Evolutionary conservation across 2,888 invertebrate species (phyloP), one percentile per base, ranked within the genome.

Genomic region (Zygothrica quintamaculata): DNA sequence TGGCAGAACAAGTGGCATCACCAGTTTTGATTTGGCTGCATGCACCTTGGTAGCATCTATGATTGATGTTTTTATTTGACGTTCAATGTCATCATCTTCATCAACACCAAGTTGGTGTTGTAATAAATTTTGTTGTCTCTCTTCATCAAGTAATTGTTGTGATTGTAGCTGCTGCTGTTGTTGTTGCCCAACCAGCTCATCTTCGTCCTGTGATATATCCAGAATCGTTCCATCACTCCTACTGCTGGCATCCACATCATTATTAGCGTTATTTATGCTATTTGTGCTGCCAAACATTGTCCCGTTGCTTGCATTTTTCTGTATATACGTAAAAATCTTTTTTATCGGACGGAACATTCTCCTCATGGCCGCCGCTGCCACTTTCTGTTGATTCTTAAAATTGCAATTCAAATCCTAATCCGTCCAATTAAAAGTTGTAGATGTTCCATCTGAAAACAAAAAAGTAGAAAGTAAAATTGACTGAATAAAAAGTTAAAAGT

Each of bases 271-370:
- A 9, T 18, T 77, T 37, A 79, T 3, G 48, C 44, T 69, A 7
- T 22, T 15, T 51, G 86, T 74, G 68, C 77, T 80, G 52, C 90
- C 89, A 72, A 90, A 90, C 80, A 90, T 85, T 47, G 84, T 79
- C 15, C 88, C 84, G 43, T 85, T 74, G 75, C 78, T 90, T 18
- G 90, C 90, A 89, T 90, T 91, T 77, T 90, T 90, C 69, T 91
- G 91, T 72, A 91, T 89, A 66, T 90, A 90, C 46, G 89, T 90
- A 57, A 91, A 84, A 36, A 91, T 87, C 64, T 89, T 90, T 73
- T 91, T 91, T 56, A 91, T 89, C 47, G 91, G 90, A 74, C 85
- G 89, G 73, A 90, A 89, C 90, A 91, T 91, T 66, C 84, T 86
- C 48, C 46, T 59, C 58, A 65, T 61, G 56, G 29, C 67, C 52